phyloP scores from a whole-genome alignment of 2,888 invertebrate genomes.

The Schrankia costaestrigalis region DNA sequence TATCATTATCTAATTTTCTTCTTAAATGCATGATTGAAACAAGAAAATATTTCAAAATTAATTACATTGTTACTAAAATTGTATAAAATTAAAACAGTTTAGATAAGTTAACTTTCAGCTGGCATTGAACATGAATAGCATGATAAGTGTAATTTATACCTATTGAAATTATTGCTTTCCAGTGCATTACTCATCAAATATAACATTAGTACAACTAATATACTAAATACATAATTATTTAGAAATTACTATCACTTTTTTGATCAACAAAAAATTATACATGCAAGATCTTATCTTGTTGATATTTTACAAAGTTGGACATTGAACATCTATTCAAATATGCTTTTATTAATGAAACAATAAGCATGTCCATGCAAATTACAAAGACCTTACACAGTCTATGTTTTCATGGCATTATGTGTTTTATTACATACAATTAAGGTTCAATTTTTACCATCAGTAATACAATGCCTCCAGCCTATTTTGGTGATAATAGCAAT shows the following conservation, averaged over 20 bases:
- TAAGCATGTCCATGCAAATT: conserved; percentile 12
- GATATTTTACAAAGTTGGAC: conserved; percentile 12
- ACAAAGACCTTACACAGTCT: conserved; percentile 13
- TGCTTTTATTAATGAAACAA: conserved; percentile 9
- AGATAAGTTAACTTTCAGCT: conserved; percentile 26
- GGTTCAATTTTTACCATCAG: conserved; percentile 12
- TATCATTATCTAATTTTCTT: no score
- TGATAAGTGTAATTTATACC: conserved; percentile 23
- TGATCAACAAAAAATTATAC: conserved; percentile 5
- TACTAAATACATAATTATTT: conserved; percentile 11
- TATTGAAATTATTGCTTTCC: conserved; percentile 22
- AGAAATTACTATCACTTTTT: conserved; percentile 11
- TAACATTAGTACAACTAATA: conserved; percentile 10
- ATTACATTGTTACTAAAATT: no score
- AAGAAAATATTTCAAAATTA: no score
- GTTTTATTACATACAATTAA: conserved; percentile 12
- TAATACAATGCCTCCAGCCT: no score
- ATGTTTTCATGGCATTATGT: conserved; percentile 6
- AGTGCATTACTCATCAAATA: conserved; percentile 10
- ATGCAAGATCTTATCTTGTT: conserved; percentile 5
- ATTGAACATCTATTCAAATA: no score
- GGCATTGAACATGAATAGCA: conserved; percentile 13
- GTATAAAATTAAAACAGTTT: conserved; percentile 20
- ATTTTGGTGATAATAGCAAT: conserved; percentile 31
- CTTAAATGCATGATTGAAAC: no score